Base-by-base conservation (phyloP, 2,113 vertebrate species). In the Tricholaema leucomelas region DNA sequence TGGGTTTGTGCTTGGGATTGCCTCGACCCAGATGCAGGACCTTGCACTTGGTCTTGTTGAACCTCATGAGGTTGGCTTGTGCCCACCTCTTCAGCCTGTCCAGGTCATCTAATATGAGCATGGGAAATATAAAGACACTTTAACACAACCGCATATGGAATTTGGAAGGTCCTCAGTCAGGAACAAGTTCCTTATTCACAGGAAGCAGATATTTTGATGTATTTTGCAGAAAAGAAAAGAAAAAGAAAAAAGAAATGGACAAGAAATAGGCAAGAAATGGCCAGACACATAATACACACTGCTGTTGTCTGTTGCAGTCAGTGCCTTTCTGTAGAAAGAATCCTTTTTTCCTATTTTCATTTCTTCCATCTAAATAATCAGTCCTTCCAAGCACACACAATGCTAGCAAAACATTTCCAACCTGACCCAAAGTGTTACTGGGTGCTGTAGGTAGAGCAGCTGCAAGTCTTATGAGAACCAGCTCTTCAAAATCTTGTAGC, bases 121-220 rank as follows among this genome's bases (percentile, higher is more conserved):
- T 94, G 82, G 80, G 94, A 96, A 95, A 93, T 72, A 40, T 84
- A 90, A 91, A 82, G 78, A 84, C 27, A 5, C 71, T 94, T 96
- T 94, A 94, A 77, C 85, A 90, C 92, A 95, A 88, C 94, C 71
- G 48, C 76, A 94, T 79, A 55, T 85, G 92, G 88, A 96, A 93
- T 96, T 95, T 95, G 94, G 79, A 92, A 93, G 82, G 59, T 65
- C 67, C 86, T 76, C 88, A 94, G 76, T 95, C 55, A 92, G 87
- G 87, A 92, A 94, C 94, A 93, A 90, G 60, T 1, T 38, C 67
- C 83, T 95, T 93, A 91, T 95, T 96, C 90, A 87, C 87, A 77
- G 85, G 74, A 97, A 95, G 77, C 81, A 61, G 92, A 89, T 95
- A 92, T 91, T 95, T 92, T 92, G 77, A 60, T 88, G 33, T 92